Percentiles rank a stretch among this genome's conserved stretches.
phyloP scores from a whole-genome alignment of 2,113 vertebrate genomes.

The Naja naja region DNA sequence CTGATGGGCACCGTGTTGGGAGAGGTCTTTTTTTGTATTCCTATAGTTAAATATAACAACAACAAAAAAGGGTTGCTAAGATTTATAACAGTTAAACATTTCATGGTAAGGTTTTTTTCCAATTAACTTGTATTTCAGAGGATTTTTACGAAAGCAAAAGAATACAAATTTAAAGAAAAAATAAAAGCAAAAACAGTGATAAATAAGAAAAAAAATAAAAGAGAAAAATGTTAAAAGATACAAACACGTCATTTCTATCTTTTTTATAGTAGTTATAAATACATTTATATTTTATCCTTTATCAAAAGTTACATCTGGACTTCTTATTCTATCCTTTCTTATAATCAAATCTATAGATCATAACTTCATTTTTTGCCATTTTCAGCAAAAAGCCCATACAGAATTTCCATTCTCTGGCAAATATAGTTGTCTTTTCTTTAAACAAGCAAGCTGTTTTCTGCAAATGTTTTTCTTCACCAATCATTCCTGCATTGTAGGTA shows the following conservation, averaged over 20 bases:
- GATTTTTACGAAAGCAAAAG: background rate
- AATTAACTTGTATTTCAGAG: background rate
- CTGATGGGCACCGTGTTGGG: background rate
- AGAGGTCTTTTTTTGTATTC: background rate
- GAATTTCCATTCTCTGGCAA: background rate
- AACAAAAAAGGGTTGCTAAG: background rate
- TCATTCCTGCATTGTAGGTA: background rate
- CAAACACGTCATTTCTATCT: background rate
- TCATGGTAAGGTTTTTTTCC: background rate
- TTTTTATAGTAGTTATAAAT: background rate
- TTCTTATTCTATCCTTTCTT: background rate
- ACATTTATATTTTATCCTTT: background rate
- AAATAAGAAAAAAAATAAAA: background rate
- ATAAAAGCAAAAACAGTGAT: background rate
- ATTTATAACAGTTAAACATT: background rate
- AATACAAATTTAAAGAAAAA: background rate
- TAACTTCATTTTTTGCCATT: background rate
- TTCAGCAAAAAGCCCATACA: background rate
- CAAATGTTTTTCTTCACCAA: background rate
- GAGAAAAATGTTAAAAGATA: background rate
- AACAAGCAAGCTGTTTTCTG: background rate
- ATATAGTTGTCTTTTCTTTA: background rate
- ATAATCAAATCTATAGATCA: background rate
- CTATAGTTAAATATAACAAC: background rate
- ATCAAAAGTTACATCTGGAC: background rate